phyloP scores from a whole-genome alignment of 2,797 vertebrate species.

The Thripadectes ignobilis region DNA sequence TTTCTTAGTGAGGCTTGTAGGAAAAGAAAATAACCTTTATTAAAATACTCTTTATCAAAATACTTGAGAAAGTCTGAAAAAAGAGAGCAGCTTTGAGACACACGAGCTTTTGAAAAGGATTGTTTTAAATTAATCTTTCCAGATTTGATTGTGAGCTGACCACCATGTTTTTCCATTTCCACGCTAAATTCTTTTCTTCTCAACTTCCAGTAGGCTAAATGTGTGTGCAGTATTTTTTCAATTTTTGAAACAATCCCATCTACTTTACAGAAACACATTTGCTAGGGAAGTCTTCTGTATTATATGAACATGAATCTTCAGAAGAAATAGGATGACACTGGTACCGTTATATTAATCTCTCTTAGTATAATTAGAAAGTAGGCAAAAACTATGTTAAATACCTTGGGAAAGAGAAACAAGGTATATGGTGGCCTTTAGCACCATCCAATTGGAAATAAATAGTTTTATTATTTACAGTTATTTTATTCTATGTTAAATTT shows the following conservation, averaged over 20 bases:
- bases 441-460: not conserved
- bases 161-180: not conserved
- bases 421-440: not conserved
- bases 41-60: not conserved
- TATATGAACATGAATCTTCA: not conserved
- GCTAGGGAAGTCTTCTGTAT: not conserved
- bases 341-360: not conserved
- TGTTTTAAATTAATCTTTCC: not conserved
- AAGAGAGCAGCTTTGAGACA: not conserved
- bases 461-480: not conserved
- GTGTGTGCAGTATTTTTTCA: not conserved
- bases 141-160: not conserved
- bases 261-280: not conserved
- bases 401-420: not conserved
- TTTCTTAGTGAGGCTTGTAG: not conserved
- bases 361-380: not conserved
- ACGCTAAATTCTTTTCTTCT: not conserved
- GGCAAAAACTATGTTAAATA: not conserved
- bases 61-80: not conserved
- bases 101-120: not conserved
- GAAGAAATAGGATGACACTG: not conserved
- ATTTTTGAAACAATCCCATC: not conserved
- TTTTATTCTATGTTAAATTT: not conserved
- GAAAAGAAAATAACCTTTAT: not conserved
- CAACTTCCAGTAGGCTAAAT: not conserved